Percentiles rank a stretch among this genome's conserved stretches.
Evolutionary conservation across 2,797 vertebrate species (phyloP).

Genomic region (Ctenochaetus hawaiiensis): DNA sequence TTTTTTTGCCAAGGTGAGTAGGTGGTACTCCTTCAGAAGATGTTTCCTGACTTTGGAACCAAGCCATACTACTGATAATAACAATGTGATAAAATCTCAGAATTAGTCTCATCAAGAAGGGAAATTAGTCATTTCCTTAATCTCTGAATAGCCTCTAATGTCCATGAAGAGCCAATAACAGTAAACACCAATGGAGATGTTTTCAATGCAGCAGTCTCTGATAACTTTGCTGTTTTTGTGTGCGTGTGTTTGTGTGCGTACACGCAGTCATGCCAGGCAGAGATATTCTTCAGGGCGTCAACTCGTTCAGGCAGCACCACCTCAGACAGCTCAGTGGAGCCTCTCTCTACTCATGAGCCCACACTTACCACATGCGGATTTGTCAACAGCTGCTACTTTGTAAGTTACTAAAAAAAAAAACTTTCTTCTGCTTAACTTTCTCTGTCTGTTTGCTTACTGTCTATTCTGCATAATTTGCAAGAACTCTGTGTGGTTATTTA

Average conservation of each 20-base stretch:
- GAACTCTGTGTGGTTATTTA: neutral
- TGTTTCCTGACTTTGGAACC: neutral
- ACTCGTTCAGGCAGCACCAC: conserved; percentile 83
- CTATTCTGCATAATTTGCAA: neutral
- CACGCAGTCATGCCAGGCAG: conserved; percentile 74
- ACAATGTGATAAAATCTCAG: neutral
- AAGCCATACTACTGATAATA: neutral
- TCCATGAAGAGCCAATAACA: neutral
- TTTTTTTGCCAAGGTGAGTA: neutral
- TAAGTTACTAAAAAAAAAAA: conserved; percentile 59
- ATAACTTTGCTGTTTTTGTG: neutral
- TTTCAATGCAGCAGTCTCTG: neutral
- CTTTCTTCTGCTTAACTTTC: neutral
- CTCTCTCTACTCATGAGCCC: conserved; percentile 73
- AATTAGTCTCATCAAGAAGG: neutral
- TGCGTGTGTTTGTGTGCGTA: conserved; percentile 1
- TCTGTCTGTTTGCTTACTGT: neutral
- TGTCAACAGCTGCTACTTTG: conserved; percentile 89
- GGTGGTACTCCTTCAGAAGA: neutral
- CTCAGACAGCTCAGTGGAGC: conserved; percentile 84
- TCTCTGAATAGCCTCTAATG: neutral
- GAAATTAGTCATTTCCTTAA: neutral
- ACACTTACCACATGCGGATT: conserved; percentile 85
- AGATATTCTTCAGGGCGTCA: conserved; percentile 83
- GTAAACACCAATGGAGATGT: neutral